These are phyloP conservation scores for Carettochelys insculpta DNA, from an alignment of 2,113 vertebrate species.

Conservation along the genomic window DNA sequence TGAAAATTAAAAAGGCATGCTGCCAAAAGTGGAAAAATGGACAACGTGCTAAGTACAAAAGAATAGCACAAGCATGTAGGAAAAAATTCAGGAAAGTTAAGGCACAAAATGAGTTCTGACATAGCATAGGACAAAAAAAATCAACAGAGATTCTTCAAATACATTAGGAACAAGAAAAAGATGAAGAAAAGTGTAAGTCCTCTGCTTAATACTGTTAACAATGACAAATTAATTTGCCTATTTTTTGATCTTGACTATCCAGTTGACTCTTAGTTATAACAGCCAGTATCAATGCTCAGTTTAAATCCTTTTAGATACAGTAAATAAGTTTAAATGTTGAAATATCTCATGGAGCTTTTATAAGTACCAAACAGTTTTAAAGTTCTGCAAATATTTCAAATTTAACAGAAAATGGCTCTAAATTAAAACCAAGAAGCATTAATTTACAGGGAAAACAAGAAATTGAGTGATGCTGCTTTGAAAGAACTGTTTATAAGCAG, in stretches of 20 bases:
- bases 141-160: no score
- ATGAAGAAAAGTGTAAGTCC: no score
- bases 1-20: no score
- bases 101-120: no score
- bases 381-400: constrained; percentile 45
- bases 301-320: constrained; percentile 21
- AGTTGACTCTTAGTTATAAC: neutral
- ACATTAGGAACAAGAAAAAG: no score
- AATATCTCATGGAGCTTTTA: constrained; percentile 35
- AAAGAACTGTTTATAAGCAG: neutral
- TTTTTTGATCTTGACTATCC: neutral
- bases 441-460: neutral
- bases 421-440: neutral
- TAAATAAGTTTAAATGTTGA: neutral
- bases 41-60: no score
- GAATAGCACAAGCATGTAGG: no score
- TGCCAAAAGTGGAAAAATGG: no score
- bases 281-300: constrained; percentile 22
- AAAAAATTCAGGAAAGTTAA: no score
- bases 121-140: no score
- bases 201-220: no score
- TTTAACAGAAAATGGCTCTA: constrained; percentile 3
- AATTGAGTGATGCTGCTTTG: neutral
- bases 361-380: constrained; percentile 41
- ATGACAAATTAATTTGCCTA: neutral